Evolutionary conservation across 2,888 invertebrate species (phyloP), one percentile per base, ranked within the genome.

Genomic region (Coecobrya sp.): DNA sequence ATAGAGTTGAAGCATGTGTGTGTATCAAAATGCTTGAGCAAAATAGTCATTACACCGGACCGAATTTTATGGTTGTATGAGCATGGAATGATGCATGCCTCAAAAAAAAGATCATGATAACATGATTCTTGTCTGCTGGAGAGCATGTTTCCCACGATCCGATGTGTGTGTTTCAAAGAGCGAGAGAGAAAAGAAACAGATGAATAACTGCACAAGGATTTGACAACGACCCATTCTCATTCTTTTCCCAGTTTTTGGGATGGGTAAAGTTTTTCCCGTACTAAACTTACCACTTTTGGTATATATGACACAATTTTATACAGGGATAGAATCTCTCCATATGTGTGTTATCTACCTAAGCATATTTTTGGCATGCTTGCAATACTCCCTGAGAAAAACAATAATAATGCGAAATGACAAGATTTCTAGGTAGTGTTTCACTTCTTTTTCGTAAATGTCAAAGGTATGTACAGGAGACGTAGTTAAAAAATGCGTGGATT

Each of bases 61-160:
- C 65, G 4, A 84, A 84, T 84, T 65, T 81, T 55, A 81, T 25
- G 81, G 81, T 81, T 81, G 30, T 81, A 30, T 81, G 55, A 81
- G 55, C 81, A 30, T 52, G 79, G 52, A n/a, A 79, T 27, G 79
- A 73, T 70, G 70, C n/a, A n/a, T 55, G 52, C 36, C 30, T 81
- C 16, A 82, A 82, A 59, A 62, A 82, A 82, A 59, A 62, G 45
- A 65, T 65, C 84, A 86, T 70, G 52, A 45, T 42, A 81, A 88
- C 79, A 81, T 79, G 49, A 82, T 49, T 30, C 30, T 62, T 45
- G 84, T 45, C 79, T 90, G 76, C 85, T 90, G 85, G 76, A 90
- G 90, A 90, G 76, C 90, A 85, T 79, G 62, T 90, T 91, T 91
- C 91, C 91, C 91, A 91, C 91, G 91, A 91, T 91, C 45, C n/a